phyloP scores from a whole-genome alignment of 1,140 invertebrate genomes.

The Neocloeon triangulifer region DNA sequence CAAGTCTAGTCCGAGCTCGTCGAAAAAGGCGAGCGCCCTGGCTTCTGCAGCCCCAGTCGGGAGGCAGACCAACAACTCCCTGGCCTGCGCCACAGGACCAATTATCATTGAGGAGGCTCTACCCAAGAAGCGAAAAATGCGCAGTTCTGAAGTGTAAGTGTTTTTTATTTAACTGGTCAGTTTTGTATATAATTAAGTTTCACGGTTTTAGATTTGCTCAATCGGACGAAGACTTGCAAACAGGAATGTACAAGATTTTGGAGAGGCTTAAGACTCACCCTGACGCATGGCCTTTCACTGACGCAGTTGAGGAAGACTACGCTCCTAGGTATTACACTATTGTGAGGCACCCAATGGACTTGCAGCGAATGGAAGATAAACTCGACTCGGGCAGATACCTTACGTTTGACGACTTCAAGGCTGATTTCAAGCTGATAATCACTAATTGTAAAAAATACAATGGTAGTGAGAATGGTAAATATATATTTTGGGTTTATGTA shows the following conservation, averaged over 20 bases:
- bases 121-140: slow-evolving; percentile 27
- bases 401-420: slow-evolving; percentile 54
- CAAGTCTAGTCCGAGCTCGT: neutral
- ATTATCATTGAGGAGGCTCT: slow-evolving; percentile 42
- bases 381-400: slow-evolving; percentile 58
- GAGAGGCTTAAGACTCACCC: slow-evolving; percentile 62
- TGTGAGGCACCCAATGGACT: slow-evolving; percentile 53
- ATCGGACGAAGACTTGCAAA: slow-evolving; percentile 58
- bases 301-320: slow-evolving; percentile 75
- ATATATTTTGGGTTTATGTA: slow-evolving; percentile 7
- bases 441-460: slow-evolving; percentile 81
- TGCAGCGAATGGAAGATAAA: slow-evolving; percentile 69
- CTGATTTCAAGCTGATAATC: slow-evolving; percentile 72
- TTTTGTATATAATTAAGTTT: slow-evolving; percentile 2
- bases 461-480: slow-evolving; percentile 70
- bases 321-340: slow-evolving; percentile 62
- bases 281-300: slow-evolving; percentile 79
- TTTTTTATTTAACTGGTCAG: neutral
- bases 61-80: slow-evolving; percentile 66
- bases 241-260: slow-evolving; percentile 72
- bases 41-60: slow-evolving; percentile 20
- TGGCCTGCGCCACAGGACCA: slow-evolving; percentile 58
- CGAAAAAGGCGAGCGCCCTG: slow-evolving; percentile 4
- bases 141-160: slow-evolving; percentile 39
- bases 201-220: slow-evolving; percentile 39